These are phyloP conservation scores for Lanistes nyassanus DNA, from an alignment of 1,140 invertebrate species.

Conservation along the genomic window DNA sequence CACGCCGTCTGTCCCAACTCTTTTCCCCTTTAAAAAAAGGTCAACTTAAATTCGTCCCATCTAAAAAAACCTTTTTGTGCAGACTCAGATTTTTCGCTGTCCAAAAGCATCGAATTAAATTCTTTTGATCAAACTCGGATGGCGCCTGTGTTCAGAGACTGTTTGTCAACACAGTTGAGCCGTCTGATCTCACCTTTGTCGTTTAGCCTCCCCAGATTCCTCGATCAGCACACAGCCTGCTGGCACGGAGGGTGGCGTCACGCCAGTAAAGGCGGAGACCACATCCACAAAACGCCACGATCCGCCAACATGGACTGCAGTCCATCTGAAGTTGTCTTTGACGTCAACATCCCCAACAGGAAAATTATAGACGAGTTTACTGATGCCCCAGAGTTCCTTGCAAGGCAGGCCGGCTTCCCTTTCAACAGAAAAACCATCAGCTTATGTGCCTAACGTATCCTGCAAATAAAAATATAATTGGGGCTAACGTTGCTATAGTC, in stretches of 20 bases:
- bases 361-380: neutral
- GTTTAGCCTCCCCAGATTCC: neutral
- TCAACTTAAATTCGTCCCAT: no score
- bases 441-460: no score
- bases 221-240: slow-evolving; percentile 2
- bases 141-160: no score
- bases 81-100: no score
- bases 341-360: neutral
- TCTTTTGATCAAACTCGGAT: no score
- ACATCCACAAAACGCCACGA: slow-evolving; percentile 9
- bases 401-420: slow-evolving; percentile 7
- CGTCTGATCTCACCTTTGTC: neutral
- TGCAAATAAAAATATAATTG: no score
- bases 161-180: no score
- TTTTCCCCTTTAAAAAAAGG: no score
- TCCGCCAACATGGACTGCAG: slow-evolving; percentile 1
- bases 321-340: neutral
- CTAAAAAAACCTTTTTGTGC: no score
- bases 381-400: neutral
- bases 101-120: no score
- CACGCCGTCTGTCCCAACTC: no score
- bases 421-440: neutral
- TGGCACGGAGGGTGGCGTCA: neutral
- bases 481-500: no score
- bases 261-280: neutral